Base-by-base conservation (phyloP, 2,113 vertebrate species). In the Thymallus thymallus region DNA sequence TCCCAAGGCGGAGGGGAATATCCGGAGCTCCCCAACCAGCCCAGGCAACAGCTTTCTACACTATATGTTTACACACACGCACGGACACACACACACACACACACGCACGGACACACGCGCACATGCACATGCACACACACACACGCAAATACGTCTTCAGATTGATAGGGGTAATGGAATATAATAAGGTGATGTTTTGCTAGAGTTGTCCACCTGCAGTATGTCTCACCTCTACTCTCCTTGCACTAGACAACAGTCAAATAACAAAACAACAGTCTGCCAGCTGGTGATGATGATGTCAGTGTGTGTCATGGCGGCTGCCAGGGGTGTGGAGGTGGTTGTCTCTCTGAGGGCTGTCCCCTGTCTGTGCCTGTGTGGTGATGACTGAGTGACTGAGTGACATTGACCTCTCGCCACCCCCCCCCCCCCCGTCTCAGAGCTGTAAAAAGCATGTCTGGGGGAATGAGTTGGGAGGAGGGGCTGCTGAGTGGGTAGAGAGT, bases 391-490 rank as follows among this genome's bases (percentile, higher is more conserved):
- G 84, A 71, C 70, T 75, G 87, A 81, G 85, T 89, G 88, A 90
- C 90, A 89, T 87, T 92, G 87, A 89, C 89, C 88, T 83, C 74
- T 87, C 85, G 88, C 89, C 87, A 77, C 82, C 87, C 87, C 82
- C 79, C 83, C 76, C 82, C 83, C 79, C 83, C 76, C 82, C 83
- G 83, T 84, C 82, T 82, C 76, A 83, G 74, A 93, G 87, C 88
- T 92, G 91, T 90, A 91, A 93, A 93, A 93, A 91, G 89, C 90
- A 83, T 92, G 80, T 89, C 87, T 88, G 84, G 81, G 86, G 87
- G 74, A 29, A 56, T 32, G 65, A 76, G 55, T 66, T 72, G 73
- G 84, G 71, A 65, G 76, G 73, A 73, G 82, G 75, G 73, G 18
- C 5, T 76, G 72, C 76, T 82, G 78, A 77, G 80, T 79, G 66